Conservation (phyloP, 2,888 invertebrate genomes). For the Hirtodrosophila histrioides region DNA sequence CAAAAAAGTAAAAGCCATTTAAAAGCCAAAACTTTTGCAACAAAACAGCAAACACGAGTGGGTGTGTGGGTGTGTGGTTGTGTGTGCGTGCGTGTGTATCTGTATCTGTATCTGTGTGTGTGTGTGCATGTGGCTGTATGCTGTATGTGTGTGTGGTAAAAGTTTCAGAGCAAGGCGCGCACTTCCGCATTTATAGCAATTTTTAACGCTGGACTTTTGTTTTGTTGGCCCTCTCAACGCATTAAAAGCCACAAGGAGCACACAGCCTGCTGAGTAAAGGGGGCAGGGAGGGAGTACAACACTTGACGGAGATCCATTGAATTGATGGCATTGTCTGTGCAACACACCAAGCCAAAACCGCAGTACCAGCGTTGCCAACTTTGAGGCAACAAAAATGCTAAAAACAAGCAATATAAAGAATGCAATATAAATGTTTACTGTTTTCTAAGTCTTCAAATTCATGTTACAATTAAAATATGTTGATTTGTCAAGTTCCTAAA, state of each 20-base stretch:
- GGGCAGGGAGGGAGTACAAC: neutral
- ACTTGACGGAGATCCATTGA: slow-evolving; percentile 49
- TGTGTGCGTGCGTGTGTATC: slow-evolving; percentile 6
- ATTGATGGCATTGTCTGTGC: slow-evolving; percentile 47
- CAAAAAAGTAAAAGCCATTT: slow-evolving; percentile 79
- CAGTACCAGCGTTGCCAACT: too few species aligned
- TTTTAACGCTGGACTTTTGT: slow-evolving; percentile 64
- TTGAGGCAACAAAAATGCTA: too few species aligned
- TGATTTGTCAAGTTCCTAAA: too few species aligned
- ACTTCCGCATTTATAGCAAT: slow-evolving; percentile 73
- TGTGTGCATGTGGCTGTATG: neutral
- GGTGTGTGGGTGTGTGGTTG: slow-evolving; percentile 7
- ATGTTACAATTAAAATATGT: too few species aligned
- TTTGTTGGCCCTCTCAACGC: slow-evolving; percentile 44
- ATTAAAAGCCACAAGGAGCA: slow-evolving; percentile 47
- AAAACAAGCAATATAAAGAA: too few species aligned
- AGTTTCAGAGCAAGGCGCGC: slow-evolving; percentile 53
- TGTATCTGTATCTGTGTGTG: slow-evolving; percentile 15
- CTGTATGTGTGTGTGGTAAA: slow-evolving; percentile 32
- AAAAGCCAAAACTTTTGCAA: slow-evolving; percentile 73
- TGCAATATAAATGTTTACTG: too few species aligned
- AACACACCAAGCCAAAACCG: slow-evolving; percentile 9
- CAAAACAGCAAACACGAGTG: slow-evolving; percentile 41
- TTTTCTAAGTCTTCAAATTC: too few species aligned
- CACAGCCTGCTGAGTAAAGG: neutral